Conservation (phyloP, 2,113 vertebrate genomes). For the Nipponia nippon region DNA sequence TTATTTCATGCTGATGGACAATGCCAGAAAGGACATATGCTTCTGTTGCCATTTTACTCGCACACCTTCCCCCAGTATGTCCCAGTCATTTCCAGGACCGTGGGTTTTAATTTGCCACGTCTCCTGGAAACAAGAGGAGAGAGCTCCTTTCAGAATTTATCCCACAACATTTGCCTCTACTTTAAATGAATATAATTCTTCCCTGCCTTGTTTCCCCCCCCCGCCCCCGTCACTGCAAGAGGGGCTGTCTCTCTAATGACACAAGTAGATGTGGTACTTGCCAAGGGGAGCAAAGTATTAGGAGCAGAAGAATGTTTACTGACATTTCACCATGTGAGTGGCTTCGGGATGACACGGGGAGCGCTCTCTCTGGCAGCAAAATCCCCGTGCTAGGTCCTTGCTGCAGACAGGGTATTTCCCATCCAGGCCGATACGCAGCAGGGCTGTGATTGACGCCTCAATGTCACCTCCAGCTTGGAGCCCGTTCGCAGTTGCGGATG, state of each 20-base stretch:
- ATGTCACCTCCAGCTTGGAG: background rate
- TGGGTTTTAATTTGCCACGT: background rate
- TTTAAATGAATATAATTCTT: background rate
- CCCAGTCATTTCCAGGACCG: background rate
- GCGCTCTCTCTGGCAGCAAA: background rate
- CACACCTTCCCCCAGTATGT: background rate
- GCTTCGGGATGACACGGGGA: background rate
- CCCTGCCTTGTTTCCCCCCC: background rate
- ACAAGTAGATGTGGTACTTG: slow-evolving; percentile 18
- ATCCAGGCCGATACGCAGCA: rapidly evolving
- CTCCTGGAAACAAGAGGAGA: background rate
- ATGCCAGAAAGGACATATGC: background rate
- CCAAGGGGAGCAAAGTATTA: slow-evolving; percentile 4
- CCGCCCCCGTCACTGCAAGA: background rate
- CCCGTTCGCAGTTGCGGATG: background rate
- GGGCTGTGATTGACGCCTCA: background rate
- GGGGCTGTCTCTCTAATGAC: slow-evolving; percentile 2
- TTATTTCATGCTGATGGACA: background rate
- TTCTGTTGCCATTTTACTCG: background rate
- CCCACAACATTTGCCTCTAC: background rate
- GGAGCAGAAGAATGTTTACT: slow-evolving; percentile 38
- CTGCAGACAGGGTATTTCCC: background rate
- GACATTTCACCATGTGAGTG: background rate
- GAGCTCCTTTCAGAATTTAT: background rate
- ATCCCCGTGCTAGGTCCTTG: background rate